Conservation (phyloP, 2,797 vertebrate genomes). For the Micromesistius poutassou region DNA sequence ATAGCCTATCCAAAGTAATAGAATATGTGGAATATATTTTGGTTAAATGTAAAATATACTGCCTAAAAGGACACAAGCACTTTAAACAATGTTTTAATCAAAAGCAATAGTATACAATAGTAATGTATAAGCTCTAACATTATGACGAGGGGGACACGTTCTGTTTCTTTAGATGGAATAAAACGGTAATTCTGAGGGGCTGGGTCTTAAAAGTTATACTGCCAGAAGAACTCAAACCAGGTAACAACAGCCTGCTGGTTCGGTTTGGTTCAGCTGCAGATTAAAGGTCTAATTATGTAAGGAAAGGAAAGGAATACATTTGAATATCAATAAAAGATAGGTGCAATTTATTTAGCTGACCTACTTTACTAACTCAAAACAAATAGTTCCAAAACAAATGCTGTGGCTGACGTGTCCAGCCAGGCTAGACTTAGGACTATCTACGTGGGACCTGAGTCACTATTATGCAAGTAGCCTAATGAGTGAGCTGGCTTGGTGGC, state of each 20-base stretch:
- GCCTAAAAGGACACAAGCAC: too few relatives aligned
- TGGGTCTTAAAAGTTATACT: neutral
- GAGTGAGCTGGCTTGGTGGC: conserved; percentile 7
- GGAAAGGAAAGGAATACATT: neutral
- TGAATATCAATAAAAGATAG: neutral
- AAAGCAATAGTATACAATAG: too few relatives aligned
- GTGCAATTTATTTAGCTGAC: neutral
- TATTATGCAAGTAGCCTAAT: conserved; percentile 47
- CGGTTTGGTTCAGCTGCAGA: neutral
- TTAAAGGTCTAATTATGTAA: neutral
- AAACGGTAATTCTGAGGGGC: neutral
- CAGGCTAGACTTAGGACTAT: conserved; percentile 57
- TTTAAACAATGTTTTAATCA: too few relatives aligned
- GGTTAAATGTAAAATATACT: too few relatives aligned
- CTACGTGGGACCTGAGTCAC: conserved; percentile 54
- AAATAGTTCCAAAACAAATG: neutral
- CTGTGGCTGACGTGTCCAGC: conserved; percentile 18
- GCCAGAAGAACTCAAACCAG: neutral
- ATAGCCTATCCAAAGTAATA: too few relatives aligned
- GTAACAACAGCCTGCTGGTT: too few relatives aligned
- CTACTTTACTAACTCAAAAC: conserved; percentile 32
- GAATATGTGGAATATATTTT: too few relatives aligned
- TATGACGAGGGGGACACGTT: too few relatives aligned
- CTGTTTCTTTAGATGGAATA: neutral
- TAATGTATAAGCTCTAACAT: too few relatives aligned